A percentile compares a stretch with the other conserved stretches of the same genome.
phyloP scores from a whole-genome alignment of 2,888 invertebrate species.

The Acleris sparsana region DNA sequence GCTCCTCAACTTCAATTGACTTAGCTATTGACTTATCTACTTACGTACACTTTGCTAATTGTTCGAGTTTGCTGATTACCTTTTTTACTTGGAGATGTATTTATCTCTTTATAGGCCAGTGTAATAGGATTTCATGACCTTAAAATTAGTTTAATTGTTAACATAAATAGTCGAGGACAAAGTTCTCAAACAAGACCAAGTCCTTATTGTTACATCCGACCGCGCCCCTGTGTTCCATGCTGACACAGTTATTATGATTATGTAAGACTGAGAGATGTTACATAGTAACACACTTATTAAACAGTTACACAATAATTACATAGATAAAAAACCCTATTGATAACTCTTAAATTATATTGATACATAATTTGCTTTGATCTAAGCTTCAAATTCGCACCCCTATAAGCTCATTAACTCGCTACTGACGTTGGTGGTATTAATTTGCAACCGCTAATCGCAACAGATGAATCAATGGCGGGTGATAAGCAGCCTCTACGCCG shows the following conservation, averaged over 20 bases:
- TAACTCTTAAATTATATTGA: not conserved
- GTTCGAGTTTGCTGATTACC: conserved; percentile 9
- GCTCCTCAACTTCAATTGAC: conserved; percentile 9
- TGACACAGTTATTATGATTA: too few relatives aligned
- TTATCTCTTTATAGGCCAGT: too few relatives aligned
- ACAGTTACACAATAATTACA: too few relatives aligned
- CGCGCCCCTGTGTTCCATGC: too few relatives aligned
- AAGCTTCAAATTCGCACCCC: conserved; percentile 3
- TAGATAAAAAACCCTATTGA: too few relatives aligned
- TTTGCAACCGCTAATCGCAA: conserved; percentile 13
- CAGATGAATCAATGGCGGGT: conserved; percentile 11
- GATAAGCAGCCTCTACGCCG: conserved; percentile 8
- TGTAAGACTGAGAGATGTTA: too few relatives aligned
- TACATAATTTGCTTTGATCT: not conserved
- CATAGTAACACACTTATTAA: too few relatives aligned
- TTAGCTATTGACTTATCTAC: conserved; percentile 22
- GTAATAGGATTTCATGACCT: too few relatives aligned
- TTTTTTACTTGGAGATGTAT: not conserved
- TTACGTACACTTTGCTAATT: conserved; percentile 19
- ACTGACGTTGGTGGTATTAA: conserved; percentile 16
- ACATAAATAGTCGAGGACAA: too few relatives aligned
- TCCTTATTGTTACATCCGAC: too few relatives aligned
- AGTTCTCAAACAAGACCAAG: too few relatives aligned
- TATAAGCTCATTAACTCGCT: conserved; percentile 6
- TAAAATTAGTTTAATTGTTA: too few relatives aligned